Conservation (phyloP, 2,113 vertebrate species). For the Neotoma lepida region DNA sequence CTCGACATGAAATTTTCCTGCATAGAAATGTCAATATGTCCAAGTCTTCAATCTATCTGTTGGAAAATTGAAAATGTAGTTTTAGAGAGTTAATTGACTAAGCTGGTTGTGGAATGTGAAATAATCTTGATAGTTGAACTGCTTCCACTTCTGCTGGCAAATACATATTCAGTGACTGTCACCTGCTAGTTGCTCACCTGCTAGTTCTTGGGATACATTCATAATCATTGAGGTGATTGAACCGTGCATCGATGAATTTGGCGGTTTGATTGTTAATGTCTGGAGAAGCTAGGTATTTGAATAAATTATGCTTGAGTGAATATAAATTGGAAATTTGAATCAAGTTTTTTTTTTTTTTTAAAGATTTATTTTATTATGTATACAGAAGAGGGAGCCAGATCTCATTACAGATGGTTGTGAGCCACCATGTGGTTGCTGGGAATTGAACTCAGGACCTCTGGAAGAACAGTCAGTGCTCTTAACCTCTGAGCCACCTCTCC, state of each 20-base stretch:
- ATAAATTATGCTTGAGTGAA: background rate
- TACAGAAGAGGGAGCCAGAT: too few relatives aligned
- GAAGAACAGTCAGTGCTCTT: too few relatives aligned
- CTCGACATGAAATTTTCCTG: conserved; percentile 27
- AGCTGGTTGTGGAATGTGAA: conserved; percentile 42
- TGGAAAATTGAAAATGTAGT: conserved; percentile 34
- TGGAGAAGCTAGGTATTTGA: conserved; percentile 30
- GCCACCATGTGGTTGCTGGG: too few relatives aligned
- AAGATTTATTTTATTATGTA: too few relatives aligned
- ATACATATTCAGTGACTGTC: background rate
- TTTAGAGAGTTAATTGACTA: conserved; percentile 28
- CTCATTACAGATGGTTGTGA: too few relatives aligned
- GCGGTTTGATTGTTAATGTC: background rate
- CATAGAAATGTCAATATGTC: background rate
- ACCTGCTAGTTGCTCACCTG: background rate
- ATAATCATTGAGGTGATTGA: background rate
- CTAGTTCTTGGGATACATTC: background rate
- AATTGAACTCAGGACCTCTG: too few relatives aligned
- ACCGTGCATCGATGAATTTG: background rate
- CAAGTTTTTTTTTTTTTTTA: too few relatives aligned
- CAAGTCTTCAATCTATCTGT: conserved; percentile 1
- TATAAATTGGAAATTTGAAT: conserved; percentile 26
- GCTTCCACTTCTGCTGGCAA: background rate
- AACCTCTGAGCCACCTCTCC: too few relatives aligned
- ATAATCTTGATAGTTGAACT: conserved; percentile 38